Evolutionary conservation across 2,797 vertebrate genomes (phyloP).

Genomic region (Pseudopleuronectes americanus): DNA sequence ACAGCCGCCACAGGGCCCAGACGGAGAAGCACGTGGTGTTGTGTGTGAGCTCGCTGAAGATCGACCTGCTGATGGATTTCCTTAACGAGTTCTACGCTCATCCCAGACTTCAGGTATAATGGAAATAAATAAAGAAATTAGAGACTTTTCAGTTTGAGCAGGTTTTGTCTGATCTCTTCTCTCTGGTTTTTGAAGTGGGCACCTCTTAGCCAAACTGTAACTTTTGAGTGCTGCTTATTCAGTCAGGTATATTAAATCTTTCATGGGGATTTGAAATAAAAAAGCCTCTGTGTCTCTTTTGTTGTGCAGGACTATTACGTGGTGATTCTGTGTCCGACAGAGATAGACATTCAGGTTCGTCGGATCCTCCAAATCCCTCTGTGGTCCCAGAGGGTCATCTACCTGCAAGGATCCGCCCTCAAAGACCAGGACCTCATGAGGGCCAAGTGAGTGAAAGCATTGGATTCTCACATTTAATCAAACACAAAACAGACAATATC

Average conservation of each 20-base stretch:
- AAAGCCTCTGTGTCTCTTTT: background rate
- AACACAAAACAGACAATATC: no score
- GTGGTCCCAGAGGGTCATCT: slow-evolving; percentile 90
- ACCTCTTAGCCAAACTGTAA: background rate
- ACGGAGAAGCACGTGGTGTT: slow-evolving; percentile 89
- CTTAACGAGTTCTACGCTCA: slow-evolving; percentile 90
- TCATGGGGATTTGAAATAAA: background rate
- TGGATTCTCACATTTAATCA: background rate
- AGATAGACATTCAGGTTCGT: slow-evolving; percentile 88
- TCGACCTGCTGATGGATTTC: slow-evolving; percentile 90
- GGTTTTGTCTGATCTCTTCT: background rate
- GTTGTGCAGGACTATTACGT: slow-evolving; percentile 87
- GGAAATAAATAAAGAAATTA: background rate
- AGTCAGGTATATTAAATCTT: background rate
- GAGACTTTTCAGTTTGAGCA: background rate
- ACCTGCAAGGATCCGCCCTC: slow-evolving; percentile 88
- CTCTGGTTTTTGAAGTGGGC: no score
- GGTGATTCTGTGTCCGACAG: slow-evolving; percentile 89
- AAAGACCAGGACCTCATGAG: slow-evolving; percentile 91
- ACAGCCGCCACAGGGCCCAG: slow-evolving; percentile 89
- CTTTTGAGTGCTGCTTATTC: background rate
- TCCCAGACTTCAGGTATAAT: slow-evolving; percentile 84
- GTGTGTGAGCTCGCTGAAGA: slow-evolving; percentile 89
- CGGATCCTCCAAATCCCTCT: slow-evolving; percentile 89
- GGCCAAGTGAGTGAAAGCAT: slow-evolving; percentile 82